Evolutionary conservation across 1,140 invertebrate genomes (phyloP), one percentile per base, ranked within the genome.

Genomic region (Laodelphax striatellus): DNA sequence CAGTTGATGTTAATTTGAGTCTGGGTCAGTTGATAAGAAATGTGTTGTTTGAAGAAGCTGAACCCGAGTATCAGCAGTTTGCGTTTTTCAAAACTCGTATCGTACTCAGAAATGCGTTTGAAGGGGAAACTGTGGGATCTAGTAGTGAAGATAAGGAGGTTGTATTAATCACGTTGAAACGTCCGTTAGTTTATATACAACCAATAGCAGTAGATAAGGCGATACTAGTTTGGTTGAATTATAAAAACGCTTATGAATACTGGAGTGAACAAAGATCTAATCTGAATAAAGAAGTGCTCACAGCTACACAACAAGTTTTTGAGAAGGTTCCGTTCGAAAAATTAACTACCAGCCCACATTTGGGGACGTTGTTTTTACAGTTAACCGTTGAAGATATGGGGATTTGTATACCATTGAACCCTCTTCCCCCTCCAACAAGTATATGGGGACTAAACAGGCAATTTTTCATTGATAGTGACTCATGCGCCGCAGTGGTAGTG

Each of bases 161-260:
- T 6, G 87, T 98, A 10, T 76, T 97, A 13, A 93, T 98, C 50
- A 93, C 88, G 0, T 73, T 98, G 0, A 92, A 89, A 67, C 76
- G 94, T 55, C 95, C 95, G 0, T 77, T 97, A 52, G 86, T 98
- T 58, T 97, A 96, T 72, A 86, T 97, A 41, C 94, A 98, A 74
- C 95, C 95, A 0, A 82, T 94, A 66, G 94, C 95, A 4, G 88
- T 98, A 42, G 95, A 98, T 72, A 91, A 92, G 72, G 94, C 94
- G 24, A 95, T 98, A 62, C 79, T 98, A 1, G 94, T 98, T 9
- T 98, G 94, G 94, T 76, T 98, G 46, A 98, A 97, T 75, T 98
- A 98, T 70, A 97, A 97, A 75, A 97, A 97, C 75, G 94, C 95
- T 0, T 98, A 98, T 69, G 94, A 98, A 70, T 98, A 97, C 75